These are phyloP conservation scores for Heliconius hermathena DNA, from an alignment of 1,140 invertebrate genomes.

Conservation along the genomic window DNA sequence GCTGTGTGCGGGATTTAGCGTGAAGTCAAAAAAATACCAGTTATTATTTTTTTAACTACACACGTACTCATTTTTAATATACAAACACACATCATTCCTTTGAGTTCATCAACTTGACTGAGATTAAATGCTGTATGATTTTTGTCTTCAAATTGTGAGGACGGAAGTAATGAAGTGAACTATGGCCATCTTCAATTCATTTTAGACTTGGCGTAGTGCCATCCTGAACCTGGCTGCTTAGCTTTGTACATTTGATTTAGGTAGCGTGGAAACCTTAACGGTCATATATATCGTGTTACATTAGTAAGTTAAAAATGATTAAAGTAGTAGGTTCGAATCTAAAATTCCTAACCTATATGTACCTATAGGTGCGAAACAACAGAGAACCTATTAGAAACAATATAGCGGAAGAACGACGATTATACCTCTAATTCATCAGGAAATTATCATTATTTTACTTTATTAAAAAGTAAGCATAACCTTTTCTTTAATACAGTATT, in stretches of 20 bases:
- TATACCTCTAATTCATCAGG: too few species aligned
- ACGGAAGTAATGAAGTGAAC: slow-evolving; percentile 10
- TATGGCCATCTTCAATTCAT: slow-evolving; percentile 29
- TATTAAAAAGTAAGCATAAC: too few species aligned
- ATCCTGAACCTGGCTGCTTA: slow-evolving; percentile 44
- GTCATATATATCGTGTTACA: neutral
- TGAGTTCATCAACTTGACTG: neutral
- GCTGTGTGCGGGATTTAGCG: too few species aligned
- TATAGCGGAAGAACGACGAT: too few species aligned
- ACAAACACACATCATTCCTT: too few species aligned
- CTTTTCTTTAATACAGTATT: too few species aligned
- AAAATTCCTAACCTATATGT: neutral
- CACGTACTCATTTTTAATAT: too few species aligned
- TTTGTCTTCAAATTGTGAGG: neutral
- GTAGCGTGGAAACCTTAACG: slow-evolving; percentile 20
- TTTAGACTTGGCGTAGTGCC: slow-evolving; percentile 42
- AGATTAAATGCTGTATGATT: slow-evolving; percentile 6
- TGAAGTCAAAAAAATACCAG: too few species aligned
- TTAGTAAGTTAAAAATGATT: neutral
- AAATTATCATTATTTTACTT: too few species aligned
- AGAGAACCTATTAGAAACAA: too few species aligned
- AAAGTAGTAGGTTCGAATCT: neutral
- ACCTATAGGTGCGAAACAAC: too few species aligned
- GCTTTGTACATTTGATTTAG: slow-evolving; percentile 43
- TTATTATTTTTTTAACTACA: too few species aligned